Evolutionary conservation across 2,797 vertebrate species (phyloP).

Genomic region (Perodicticus potto): DNA sequence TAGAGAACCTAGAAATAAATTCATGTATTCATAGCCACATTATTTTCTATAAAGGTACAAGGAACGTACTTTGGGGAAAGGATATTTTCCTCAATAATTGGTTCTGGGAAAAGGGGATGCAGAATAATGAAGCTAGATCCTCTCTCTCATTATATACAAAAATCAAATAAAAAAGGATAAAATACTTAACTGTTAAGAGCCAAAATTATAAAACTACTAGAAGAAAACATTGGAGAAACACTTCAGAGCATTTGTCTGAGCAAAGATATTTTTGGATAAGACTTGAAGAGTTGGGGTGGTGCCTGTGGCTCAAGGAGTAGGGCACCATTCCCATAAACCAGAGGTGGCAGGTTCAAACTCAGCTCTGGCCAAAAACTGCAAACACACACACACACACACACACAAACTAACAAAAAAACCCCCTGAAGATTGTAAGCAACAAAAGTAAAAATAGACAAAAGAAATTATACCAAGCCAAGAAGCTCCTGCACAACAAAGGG

Average conservation of each 20-base stretch:
- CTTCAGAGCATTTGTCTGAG: background rate
- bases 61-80: background rate
- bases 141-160: background rate
- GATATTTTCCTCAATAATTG: background rate
- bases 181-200: background rate
- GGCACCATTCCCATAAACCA: no score
- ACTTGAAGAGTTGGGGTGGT: background rate
- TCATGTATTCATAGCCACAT: background rate
- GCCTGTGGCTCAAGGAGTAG: no score
- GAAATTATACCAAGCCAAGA: background rate
- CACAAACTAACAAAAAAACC: no score
- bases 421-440: background rate
- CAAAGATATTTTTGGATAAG: background rate
- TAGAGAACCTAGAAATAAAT: background rate
- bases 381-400: no score
- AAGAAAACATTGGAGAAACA: background rate
- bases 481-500: background rate
- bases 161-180: background rate
- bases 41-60: background rate
- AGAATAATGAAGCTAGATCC: background rate
- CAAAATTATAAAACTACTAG: background rate
- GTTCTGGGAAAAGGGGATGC: background rate
- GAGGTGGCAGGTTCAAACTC: no score
- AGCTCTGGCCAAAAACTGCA: no score
- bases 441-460: background rate